These are phyloP conservation scores for Pyrrhura leucotis DNA, from an alignment of 2,797 vertebrate genomes.

Conservation along the genomic window DNA sequence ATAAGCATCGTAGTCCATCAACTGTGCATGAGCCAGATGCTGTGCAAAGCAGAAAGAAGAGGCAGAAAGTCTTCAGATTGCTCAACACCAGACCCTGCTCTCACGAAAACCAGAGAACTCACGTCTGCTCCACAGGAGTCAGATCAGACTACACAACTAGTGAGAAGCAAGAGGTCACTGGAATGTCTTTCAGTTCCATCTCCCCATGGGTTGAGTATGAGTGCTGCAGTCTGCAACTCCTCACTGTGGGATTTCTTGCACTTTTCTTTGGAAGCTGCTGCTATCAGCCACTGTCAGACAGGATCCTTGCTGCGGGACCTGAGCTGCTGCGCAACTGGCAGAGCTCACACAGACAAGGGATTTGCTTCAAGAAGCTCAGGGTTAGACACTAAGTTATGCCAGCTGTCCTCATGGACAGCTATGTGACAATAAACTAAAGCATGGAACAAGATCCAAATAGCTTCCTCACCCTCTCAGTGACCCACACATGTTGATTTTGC, in stretches of 20 bases:
- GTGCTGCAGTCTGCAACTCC: not conserved
- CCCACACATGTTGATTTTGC: not conserved
- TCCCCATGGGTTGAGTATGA: not conserved
- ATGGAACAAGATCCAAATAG: not conserved
- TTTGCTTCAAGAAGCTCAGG: rapidly evolving
- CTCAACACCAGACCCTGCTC: not conserved
- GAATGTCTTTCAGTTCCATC: not conserved
- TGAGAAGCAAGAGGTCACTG: not conserved
- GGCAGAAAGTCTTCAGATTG: not conserved
- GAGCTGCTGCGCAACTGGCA: not conserved
- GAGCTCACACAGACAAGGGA: not conserved
- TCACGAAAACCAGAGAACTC: not conserved
- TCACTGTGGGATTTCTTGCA: not conserved
- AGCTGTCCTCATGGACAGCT: not conserved
- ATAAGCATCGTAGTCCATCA: not conserved
- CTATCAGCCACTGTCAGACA: not conserved
- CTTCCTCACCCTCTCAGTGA: not conserved
- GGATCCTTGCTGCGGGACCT: not conserved
- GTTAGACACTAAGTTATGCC: not conserved
- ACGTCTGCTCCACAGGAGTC: rapidly evolving
- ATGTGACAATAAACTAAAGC: not conserved
- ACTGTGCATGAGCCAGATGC: not conserved
- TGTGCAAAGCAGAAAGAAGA: not conserved
- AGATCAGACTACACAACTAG: not conserved
- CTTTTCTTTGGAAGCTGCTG: not conserved